A percentile compares a stretch with the other conserved stretches of the same genome.
phyloP scores from a whole-genome alignment of 92 coral and sea anemone species.

The Chrysogorgia sp. region DNA sequence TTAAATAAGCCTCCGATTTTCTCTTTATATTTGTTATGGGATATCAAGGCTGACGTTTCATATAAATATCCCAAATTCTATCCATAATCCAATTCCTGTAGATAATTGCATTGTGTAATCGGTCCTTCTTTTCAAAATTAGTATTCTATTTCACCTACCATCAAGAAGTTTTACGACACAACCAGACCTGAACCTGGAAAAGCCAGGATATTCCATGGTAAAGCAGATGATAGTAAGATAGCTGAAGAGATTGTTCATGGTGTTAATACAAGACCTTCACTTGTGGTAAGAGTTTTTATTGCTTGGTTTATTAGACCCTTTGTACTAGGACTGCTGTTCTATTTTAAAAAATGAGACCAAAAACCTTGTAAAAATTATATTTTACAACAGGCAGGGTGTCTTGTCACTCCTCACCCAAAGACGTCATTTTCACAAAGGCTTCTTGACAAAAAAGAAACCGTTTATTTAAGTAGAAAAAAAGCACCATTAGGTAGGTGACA shows the following conservation, averaged over 20 bases:
- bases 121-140: constrained; percentile 27
- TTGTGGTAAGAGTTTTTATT: constrained; percentile 67
- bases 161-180: constrained; percentile 76
- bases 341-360: too few species aligned
- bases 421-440: constrained; percentile 82
- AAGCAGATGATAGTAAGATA: constrained; percentile 88
- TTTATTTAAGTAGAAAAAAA: constrained; percentile 78
- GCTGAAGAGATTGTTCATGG: constrained; percentile 82
- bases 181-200: constrained; percentile 78
- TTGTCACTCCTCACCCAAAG: constrained; percentile 80
- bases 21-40: too few species aligned
- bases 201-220: constrained; percentile 88
- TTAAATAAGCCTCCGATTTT: too few species aligned
- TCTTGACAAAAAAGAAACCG: constrained; percentile 81
- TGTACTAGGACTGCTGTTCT: too few species aligned
- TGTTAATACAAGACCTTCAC: constrained; percentile 89
- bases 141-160: constrained; percentile 71
- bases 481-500: constrained; percentile 91
- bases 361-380: not conserved
- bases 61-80: not conserved
- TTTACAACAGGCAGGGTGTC: constrained; percentile 86
- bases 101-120: not conserved
- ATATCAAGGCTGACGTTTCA: too few species aligned
- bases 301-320: too few species aligned
- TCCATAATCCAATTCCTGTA: too few species aligned